Evolutionary conservation across 1,140 invertebrate species (phyloP), one percentile per base, ranked within the genome.

Genomic region (Drusus annulatus): DNA sequence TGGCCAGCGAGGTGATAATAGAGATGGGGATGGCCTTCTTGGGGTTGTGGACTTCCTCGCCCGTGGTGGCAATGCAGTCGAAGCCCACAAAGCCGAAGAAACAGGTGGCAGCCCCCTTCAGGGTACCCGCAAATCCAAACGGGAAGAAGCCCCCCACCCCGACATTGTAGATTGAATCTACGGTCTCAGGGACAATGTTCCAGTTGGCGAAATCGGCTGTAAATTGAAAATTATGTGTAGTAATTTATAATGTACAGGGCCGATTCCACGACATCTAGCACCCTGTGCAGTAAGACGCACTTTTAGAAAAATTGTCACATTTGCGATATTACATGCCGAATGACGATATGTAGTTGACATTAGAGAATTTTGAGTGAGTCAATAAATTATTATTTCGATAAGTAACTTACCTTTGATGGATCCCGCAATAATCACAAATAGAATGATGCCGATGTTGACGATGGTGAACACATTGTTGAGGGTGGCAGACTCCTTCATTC

Each of bases 1-100:
- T 94, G 16, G 92, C 86, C 78, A 98, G 88, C 62, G 95, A 95
- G 0, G 93, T 89, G 71, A 98, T 91, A 80, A 98, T 98, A 0
- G 97, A 95, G 21, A 95, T 86, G 0, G 97, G 97, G 80, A 98
- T 96, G 60, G 95, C 95, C 84, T 92, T 93, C 80, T 95, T 95
- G 0, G 97, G 96, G 86, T 97, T 94, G 74, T 92, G 93, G 0
- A 94, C 96, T 90, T 97, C 96, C 88, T 97, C 96, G 0, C 95
- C 95, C 0, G 95, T 94, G 0, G 95, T 94, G 7, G 95, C 95
- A 81, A 98, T 97, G 80, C 96, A 96, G 86, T 98, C 97, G 86
- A 98, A 98, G 19, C 97, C 97, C 75, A 98, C 97, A 86, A 98
- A 98, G 5, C 96, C 97, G 85, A 98, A 98, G 88, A 98, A 98